Conservation (phyloP, 2,888 invertebrate species). For the Achlya flavicornis region DNA sequence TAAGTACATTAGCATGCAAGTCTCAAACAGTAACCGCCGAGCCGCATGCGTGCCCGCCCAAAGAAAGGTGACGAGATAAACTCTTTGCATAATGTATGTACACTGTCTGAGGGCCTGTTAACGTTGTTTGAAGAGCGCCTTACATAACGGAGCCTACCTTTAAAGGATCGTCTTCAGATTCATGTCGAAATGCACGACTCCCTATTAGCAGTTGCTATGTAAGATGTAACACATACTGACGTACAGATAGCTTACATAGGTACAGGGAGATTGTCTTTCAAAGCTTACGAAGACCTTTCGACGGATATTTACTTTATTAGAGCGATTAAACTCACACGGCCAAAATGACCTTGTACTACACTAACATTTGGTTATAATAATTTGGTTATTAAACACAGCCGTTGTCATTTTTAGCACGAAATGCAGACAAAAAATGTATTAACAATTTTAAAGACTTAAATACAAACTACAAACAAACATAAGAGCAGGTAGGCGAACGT, state of each 20-base stretch:
- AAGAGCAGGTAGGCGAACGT: conserved; percentile 35
- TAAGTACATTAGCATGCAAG: conserved; percentile 52
- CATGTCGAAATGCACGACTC: conserved; percentile 38
- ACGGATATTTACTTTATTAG: not conserved
- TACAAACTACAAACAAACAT: conserved; percentile 21
- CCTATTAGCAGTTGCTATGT: conserved; percentile 33
- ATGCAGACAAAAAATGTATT: conserved; percentile 14
- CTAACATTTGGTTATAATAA: not conserved
- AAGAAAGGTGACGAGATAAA: conserved; percentile 54
- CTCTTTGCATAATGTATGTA: conserved; percentile 63
- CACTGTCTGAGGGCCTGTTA: conserved; percentile 51
- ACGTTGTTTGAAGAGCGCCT: conserved; percentile 46
- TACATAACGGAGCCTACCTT: conserved; percentile 58
- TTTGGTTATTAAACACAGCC: not conserved
- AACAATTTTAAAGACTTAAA: conserved; percentile 16
- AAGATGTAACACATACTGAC: conserved; percentile 36
- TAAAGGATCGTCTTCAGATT: conserved; percentile 48
- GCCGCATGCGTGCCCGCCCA: conserved; percentile 45
- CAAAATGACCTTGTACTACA: not conserved
- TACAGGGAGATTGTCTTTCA: no score
- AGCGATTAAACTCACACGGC: not conserved
- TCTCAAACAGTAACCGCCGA: conserved; percentile 46
- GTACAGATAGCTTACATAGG: conserved; percentile 11
- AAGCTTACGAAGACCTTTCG: no score
- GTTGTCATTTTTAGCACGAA: conserved; percentile 1